Conservation (phyloP, 2,797 vertebrate genomes). For the Megalops cyprinoides region DNA sequence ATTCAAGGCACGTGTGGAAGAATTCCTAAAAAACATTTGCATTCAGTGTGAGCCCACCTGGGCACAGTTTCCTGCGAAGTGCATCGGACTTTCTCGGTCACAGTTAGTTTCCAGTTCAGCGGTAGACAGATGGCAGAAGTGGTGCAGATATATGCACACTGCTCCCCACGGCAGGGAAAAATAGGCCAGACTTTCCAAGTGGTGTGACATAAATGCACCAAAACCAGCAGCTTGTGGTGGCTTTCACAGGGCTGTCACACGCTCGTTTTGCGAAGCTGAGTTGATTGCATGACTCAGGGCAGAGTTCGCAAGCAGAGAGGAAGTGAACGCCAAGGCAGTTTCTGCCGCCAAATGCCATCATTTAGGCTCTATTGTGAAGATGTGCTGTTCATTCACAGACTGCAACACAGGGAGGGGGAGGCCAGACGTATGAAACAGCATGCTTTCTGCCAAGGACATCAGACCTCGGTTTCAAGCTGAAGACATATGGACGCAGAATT, state of each 20-base stretch:
- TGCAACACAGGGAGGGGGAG: neutral
- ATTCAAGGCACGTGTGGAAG: conserved; percentile 4
- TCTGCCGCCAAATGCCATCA: neutral
- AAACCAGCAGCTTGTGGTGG: neutral
- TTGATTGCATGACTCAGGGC: neutral
- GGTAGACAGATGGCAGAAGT: conserved; percentile 3
- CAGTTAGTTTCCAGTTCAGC: conserved; percentile 9
- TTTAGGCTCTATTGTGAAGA: neutral
- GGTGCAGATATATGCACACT: neutral
- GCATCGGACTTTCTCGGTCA: neutral
- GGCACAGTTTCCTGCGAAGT: conserved; percentile 10
- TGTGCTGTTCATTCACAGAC: neutral
- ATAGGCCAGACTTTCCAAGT: neutral
- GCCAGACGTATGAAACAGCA: neutral
- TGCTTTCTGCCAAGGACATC: neutral
- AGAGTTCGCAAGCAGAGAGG: neutral
- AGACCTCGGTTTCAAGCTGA: no score
- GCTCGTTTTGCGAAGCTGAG: neutral
- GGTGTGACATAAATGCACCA: conserved; percentile 7
- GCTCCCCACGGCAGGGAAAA: neutral
- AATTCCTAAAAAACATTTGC: neutral
- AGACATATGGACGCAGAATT: neutral
- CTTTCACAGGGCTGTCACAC: conserved; percentile 1
- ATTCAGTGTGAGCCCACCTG: neutral
- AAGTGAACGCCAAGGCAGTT: neutral